Conservation (phyloP, 1,140 invertebrate genomes). For the Olivierus martensii region DNA sequence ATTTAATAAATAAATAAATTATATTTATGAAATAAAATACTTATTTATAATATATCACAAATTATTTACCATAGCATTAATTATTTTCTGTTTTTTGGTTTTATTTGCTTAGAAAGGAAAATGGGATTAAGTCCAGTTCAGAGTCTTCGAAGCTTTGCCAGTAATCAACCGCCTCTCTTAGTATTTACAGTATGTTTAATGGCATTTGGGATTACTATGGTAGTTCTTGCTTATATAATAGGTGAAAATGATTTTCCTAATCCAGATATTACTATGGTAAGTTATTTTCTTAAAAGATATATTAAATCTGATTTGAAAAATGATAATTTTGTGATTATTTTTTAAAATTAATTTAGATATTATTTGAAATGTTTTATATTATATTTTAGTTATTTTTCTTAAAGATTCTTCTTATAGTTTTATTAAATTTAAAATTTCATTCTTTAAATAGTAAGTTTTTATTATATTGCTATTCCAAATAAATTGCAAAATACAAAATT, state of each 20-base stretch:
- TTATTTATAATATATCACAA: too few species aligned
- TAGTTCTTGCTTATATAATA: slow-evolving; percentile 30
- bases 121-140: slow-evolving; percentile 20
- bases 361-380: not conserved
- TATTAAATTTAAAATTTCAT: too few species aligned
- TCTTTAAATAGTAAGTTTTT: too few species aligned
- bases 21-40: too few species aligned
- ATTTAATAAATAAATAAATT: too few species aligned
- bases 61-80: too few species aligned
- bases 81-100: too few species aligned
- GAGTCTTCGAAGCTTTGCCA: slow-evolving; percentile 28
- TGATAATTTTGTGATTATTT: not conserved
- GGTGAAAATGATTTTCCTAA: slow-evolving; percentile 28
- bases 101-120: not conserved
- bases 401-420: too few species aligned
- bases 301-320: too few species aligned
- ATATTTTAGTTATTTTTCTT: not conserved
- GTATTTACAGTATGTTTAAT: slow-evolving; percentile 33
- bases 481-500: too few species aligned
- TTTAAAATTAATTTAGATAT: not conserved
- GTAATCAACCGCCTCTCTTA: slow-evolving; percentile 29
- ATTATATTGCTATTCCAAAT: too few species aligned
- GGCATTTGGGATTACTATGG: slow-evolving; percentile 29
- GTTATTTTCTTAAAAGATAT: slow-evolving; percentile 3
- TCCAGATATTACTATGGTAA: slow-evolving; percentile 30